phyloP scores from a whole-genome alignment of 2,113 vertebrate genomes.

The Albula glossodonta region DNA sequence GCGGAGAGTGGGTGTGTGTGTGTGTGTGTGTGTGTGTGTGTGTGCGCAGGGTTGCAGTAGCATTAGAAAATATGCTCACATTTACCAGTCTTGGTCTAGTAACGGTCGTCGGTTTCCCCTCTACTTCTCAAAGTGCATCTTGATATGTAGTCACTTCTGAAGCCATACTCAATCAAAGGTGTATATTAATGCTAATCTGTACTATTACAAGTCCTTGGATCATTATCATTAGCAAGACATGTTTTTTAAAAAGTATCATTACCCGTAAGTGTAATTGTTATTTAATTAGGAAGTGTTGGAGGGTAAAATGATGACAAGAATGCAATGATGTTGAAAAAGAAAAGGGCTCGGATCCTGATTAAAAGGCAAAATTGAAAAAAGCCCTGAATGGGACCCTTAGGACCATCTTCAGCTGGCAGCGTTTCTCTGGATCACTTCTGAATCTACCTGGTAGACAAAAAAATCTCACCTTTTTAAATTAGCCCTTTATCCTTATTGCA shows the following conservation, averaged over 20 bases:
- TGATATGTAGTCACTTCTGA: conserved; percentile 71
- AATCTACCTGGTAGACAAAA: not conserved
- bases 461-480: not conserved
- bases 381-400: not conserved
- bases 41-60: conserved; percentile 67
- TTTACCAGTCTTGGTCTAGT: not conserved
- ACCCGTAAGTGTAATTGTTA: not conserved
- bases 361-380: not conserved
- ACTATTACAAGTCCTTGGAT: conserved; percentile 21
- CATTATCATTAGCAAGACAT: conserved; percentile 20
- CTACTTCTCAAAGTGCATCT: not conserved
- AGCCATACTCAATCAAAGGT: conserved; percentile 36
- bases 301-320: conserved; percentile 18
- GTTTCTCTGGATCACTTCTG: not conserved
- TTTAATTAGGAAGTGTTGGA: conserved; percentile 28
- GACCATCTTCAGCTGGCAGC: not conserved
- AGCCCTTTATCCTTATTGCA: no score
- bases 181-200: conserved; percentile 31
- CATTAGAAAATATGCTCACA: conserved; percentile 65
- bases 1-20: conserved; percentile 76
- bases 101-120: not conserved
- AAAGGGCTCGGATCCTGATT: not conserved
- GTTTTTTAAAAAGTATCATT: conserved; percentile 18
- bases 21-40: conserved; percentile 74
- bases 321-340: not conserved